phyloP scores from a whole-genome alignment of 1,140 invertebrate species.

The Micrasema longulum region DNA sequence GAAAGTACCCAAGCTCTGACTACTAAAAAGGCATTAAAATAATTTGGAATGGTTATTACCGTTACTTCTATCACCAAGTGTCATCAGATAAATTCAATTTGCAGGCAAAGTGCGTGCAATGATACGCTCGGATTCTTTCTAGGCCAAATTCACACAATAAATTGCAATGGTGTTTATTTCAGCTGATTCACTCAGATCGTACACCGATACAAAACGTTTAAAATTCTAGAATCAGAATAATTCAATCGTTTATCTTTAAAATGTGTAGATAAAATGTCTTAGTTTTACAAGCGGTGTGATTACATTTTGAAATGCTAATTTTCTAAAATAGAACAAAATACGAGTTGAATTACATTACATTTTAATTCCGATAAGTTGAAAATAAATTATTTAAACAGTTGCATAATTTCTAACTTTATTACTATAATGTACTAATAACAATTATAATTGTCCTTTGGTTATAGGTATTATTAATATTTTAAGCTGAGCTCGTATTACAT shows the following conservation, averaged over 20 bases:
- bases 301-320: neutral
- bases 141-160: conserved; percentile 41
- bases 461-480: too few relatives aligned
- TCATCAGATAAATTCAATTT: conserved; percentile 44
- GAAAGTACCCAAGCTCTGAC: too few relatives aligned
- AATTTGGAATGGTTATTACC: conserved; percentile 21
- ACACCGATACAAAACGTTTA: neutral
- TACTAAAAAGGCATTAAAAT: too few relatives aligned
- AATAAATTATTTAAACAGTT: too few relatives aligned
- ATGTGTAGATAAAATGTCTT: neutral
- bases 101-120: conserved; percentile 43
- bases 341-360: too few relatives aligned
- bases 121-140: conserved; percentile 48
- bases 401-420: too few relatives aligned
- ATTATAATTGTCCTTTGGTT: too few relatives aligned
- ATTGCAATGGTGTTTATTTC: conserved; percentile 11
- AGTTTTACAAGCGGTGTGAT: neutral
- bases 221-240: neutral
- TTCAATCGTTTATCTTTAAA: neutral
- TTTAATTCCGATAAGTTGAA: too few relatives aligned
- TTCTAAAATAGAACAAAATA: conserved; percentile 2
- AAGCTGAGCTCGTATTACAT: too few relatives aligned
- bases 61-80: conserved; percentile 25
- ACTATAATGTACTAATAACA: too few relatives aligned
- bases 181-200: too few relatives aligned